Evolutionary conservation across 64 coral and sea anemone species (phyloP).

Genomic region (Pachyseris speciosa): DNA sequence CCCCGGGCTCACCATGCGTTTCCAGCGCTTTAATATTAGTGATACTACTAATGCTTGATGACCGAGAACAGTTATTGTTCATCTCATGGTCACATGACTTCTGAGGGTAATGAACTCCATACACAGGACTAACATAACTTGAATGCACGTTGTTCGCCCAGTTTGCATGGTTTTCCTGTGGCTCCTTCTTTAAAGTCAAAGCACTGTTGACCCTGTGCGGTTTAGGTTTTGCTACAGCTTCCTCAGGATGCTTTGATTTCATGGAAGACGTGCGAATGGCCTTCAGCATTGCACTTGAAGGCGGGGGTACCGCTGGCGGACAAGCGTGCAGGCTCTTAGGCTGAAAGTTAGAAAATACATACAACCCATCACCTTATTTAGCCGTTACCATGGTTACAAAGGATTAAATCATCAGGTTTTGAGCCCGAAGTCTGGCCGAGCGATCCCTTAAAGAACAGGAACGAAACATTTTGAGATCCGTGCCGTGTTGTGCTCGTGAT

Average conservation of each 20-base stretch:
- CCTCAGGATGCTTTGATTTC: conserved; percentile 38
- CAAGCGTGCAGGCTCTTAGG: conserved; percentile 96
- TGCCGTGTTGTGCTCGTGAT: conserved; percentile 12
- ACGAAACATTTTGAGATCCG: neutral
- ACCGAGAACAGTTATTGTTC: neutral
- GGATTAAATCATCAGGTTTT: neutral
- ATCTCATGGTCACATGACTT: neutral
- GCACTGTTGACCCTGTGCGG: conserved; percentile 68
- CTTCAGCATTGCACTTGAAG: conserved; percentile 78
- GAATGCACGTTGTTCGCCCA: neutral
- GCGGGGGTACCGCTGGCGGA: conserved; percentile 68
- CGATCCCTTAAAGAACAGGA: conserved; percentile 24
- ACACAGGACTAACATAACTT: neutral
- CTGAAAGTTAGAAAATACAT: conserved; percentile 75
- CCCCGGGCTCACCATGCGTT: conserved; percentile 36
- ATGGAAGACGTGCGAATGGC: conserved; percentile 76
- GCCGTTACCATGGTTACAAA: conserved; percentile 3
- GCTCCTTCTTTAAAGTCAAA: conserved; percentile 33
- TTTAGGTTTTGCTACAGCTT: conserved; percentile 57
- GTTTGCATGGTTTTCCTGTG: neutral
- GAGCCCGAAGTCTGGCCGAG: conserved; percentile 44
- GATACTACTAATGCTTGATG: neutral
- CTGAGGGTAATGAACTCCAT: neutral
- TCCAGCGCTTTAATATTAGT: neutral
- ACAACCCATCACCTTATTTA: conserved; percentile 10